Base-by-base conservation (phyloP, 53 echinoderm and acorn worm species). In the Echinometra lucunter region DNA sequence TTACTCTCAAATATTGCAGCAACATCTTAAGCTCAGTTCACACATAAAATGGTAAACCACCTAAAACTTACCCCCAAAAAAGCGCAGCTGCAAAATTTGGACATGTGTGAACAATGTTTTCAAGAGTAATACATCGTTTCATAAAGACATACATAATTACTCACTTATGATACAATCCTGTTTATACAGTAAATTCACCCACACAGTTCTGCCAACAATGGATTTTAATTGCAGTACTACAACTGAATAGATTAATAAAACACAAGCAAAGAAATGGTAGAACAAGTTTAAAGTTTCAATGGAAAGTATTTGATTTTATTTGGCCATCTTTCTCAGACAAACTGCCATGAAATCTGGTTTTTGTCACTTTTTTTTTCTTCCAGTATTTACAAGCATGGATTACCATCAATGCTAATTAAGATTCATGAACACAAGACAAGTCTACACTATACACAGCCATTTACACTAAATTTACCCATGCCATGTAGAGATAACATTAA, bases 261-360 rank as follows among this genome's bases (percentile, higher is more conserved):
- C 93, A 92, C 80, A 80, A 80, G 38, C 57, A 75, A 74, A 49
- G 10, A 74, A 92, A 74, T 57, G 40, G 13, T 91, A 18, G 69
- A 30, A 92, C 92, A 92, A 78, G 57, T 60, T 83, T 78, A 92
- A n/a, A 23, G 81, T 94, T 80, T 94, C 94, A 94, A 83, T 94
- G 94, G 94, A 94, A 94, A 94, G 94, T 94, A 83, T 94, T 94
- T 94, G 83, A 94, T 94, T 94, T 94, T 94, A 94, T 94, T 94
- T 94, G 94, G 94, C 94, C 94, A 94, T 94, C 40, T 94, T 83
- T 94, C 94, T 94, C 66, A 38, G 94, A 94, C 94, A 94, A 94
- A 94, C 85, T 94, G 94, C 94, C 94, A 94, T 45, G 94, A 94
- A 94, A 94, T 94, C 94, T 94, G 94, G 94, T 37, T 94, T 94